phyloP scores from a whole-genome alignment of 2,797 vertebrate species.

The Graptemys geographica region DNA sequence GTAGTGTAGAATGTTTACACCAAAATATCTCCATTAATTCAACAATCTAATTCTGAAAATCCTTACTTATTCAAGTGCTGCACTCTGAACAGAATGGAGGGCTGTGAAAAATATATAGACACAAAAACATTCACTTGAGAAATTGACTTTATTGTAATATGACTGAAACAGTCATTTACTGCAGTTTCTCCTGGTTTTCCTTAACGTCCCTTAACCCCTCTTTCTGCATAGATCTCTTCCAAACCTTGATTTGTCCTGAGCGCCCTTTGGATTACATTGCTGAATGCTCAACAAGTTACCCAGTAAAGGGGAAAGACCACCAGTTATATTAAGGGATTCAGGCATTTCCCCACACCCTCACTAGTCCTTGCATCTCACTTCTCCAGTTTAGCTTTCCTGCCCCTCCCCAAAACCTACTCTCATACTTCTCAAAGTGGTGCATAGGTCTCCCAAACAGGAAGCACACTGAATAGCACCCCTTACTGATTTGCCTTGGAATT shows the following conservation, averaged over 20 bases:
- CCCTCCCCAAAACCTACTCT: neutral
- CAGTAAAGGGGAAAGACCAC: neutral
- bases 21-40: neutral
- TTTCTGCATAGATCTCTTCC: fast-evolving
- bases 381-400: neutral
- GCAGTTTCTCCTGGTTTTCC: neutral
- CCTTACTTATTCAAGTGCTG: neutral
- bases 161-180: neutral
- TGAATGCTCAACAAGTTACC: neutral
- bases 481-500: neutral
- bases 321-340: neutral
- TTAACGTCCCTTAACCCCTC: neutral
- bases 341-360: neutral
- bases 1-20: neutral
- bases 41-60: neutral
- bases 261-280: neutral
- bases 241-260: neutral
- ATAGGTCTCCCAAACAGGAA: conserved; percentile 3
- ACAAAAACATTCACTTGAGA: neutral
- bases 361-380: neutral
- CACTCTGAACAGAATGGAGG: neutral
- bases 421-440: neutral
- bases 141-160: neutral
- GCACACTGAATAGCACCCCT: neutral
- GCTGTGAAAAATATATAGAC: neutral